Evolutionary conservation across 1,140 invertebrate genomes (phyloP), one percentile per base, ranked within the genome.

Genomic region (Drosophila guanche): DNA sequence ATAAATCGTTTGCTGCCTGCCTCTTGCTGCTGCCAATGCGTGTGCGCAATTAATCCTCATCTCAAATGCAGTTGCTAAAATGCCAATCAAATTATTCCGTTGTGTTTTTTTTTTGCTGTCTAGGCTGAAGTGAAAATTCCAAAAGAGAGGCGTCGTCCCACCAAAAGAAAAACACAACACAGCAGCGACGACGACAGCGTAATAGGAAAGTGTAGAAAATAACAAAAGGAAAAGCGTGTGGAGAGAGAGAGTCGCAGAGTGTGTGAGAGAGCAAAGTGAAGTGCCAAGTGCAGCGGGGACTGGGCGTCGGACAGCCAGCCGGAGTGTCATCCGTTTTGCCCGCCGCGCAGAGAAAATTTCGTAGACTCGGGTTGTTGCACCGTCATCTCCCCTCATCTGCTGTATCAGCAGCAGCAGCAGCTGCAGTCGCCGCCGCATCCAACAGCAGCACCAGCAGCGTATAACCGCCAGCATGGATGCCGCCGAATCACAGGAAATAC

Each of bases 401-500:
- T 47, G 47, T 42, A 45, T 48, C 37, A 23, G 40, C 42, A 58
- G 58, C 56, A 45, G 58, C 56, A 45, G 50, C 41, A 29, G 41
- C 29, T 29, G 27, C 25, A 37, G 33, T 37, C 33, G 33, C 10
- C 10, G 33, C 33, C 33, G 33, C 54, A 51, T 55, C 41, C 47
- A 42, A 45, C 67, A 47, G 57, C 61, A 58, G 61, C 70, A 20
- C 16, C 16, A 51, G 59, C 41, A 69, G 33, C 33, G 33, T 12
- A 76, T 57, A 58, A 54, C 43, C 60, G 54, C 46, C 79, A 89
- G 65, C 63, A 90, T 90, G 89, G 89, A 90, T 80, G 79, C 71
- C 74, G 85, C 71, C 74, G 85, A 90, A 85, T 85, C 89, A 77
- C 89, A 90, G 84, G 89, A 90, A 89, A 90, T 90, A 85, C 88